These are phyloP conservation scores for Scytalopus superciliaris DNA, from an alignment of 2,113 vertebrate genomes.

Conservation along the genomic window DNA sequence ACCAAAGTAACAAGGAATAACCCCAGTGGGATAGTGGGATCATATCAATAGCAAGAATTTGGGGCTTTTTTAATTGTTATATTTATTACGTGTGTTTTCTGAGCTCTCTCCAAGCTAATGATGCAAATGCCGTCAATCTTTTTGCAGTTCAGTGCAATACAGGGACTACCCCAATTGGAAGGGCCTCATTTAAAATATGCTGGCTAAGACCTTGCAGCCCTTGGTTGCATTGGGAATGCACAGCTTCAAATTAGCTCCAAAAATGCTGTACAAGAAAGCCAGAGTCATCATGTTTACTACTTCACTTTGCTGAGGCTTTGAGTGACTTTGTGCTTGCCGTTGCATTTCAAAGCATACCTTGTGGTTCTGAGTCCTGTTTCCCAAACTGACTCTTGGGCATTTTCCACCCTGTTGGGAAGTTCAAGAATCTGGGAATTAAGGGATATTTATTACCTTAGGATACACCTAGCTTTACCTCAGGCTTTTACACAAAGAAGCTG, in stretches of 20 bases:
- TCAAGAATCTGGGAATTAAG: neutral
- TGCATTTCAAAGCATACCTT: constrained; percentile 35
- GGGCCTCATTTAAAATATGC: constrained; percentile 64
- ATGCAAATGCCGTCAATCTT: constrained; percentile 46
- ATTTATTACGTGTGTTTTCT: neutral
- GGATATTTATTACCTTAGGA: neutral
- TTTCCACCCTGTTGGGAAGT: neutral
- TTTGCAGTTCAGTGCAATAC: constrained; percentile 32
- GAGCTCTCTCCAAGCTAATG: constrained; percentile 27
- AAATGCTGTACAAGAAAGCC: constrained; percentile 21
- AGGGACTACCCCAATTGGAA: constrained; percentile 45
- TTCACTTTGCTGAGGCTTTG: constrained; percentile 29
- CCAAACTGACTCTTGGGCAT: neutral
- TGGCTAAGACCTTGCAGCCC: constrained; percentile 52
- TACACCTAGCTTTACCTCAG: neutral
- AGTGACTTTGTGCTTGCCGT: constrained; percentile 49
- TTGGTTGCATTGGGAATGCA: constrained; percentile 50
- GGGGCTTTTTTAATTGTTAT: accelerated
- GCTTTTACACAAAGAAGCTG: neutral
- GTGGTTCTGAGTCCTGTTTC: neutral
- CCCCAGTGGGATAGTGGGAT: neutral
- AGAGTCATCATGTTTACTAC: constrained; percentile 58
- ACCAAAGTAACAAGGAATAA: neutral
- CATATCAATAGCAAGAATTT: neutral
- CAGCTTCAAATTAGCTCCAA: constrained; percentile 60